Base-by-base conservation (phyloP, 2,888 invertebrate species). In the Boloria selene region DNA sequence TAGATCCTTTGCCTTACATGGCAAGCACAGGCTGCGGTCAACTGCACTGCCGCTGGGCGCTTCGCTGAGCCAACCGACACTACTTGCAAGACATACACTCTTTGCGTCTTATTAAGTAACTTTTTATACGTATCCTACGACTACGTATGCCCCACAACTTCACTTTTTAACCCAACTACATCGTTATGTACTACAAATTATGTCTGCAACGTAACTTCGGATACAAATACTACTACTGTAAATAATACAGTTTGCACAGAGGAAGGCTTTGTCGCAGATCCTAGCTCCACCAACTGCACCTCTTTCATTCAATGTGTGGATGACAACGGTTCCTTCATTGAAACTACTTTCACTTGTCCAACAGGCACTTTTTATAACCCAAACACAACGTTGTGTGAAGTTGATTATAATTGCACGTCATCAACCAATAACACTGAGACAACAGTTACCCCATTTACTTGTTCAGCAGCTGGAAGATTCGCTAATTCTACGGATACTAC, bases 71-170 rank as follows among this genome's bases (percentile, higher is more conserved):
- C 83, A 1, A 73, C 66, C 4, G 93, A 93, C 74, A 74, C 87
- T 0, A 86, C 85, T 45, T 92, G 92, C 74, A 73, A 84, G 71
- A 87, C 85, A 71, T 93, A 92, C 75, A 88, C 86, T 2, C 78
- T 84, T 3, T 93, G 93, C 72, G 79, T 85, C 66, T 72, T 75
- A 65, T 74, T 74, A 49, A 67, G 75, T n/a, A 78, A 65, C n/a
- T 69, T 65, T 49, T 71, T 75, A 26, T 90, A 80, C 67, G 2
- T 82, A 14, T 67, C 83, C 7, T 91, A 88, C 74, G 74, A 84
- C 74, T 90, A 89, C 74, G 79, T 79, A n/a, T 92, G 92, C 64
- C 89, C 90, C 0, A 78, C 83, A 0, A 86, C 84, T 2, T 88
- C 90, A 68, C 73, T 88, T 44, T 93, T 92, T 76, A 85, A 89